Percentiles rank a stretch among this genome's conserved stretches.
These are phyloP conservation scores for Psammodynastes pulverulentus DNA, from an alignment of 2,113 vertebrate genomes.

Conservation along the genomic window DNA sequence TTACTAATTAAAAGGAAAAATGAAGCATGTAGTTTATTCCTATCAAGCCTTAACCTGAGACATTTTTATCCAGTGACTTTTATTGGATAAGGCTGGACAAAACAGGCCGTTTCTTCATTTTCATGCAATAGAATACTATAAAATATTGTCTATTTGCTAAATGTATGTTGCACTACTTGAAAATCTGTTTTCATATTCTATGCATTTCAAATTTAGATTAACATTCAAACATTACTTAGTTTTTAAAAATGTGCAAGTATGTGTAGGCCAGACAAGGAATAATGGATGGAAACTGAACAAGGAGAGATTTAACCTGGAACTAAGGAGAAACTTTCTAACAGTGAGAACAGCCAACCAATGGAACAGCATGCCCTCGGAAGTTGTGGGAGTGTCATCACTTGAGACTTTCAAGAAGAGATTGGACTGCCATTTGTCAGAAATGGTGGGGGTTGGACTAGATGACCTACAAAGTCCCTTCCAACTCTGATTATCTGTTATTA, in stretches of 20 bases:
- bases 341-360: too few relatives aligned
- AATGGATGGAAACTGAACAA: too few relatives aligned
- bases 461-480: too few relatives aligned
- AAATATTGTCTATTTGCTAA: neutral
- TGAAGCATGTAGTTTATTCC: neutral
- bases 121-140: neutral
- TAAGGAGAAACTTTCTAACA: too few relatives aligned
- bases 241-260: neutral
- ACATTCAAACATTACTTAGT: neutral
- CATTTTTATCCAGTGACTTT: slow-evolving; percentile 1
- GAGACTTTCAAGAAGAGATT: too few relatives aligned
- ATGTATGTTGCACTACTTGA: neutral
- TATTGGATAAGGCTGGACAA: neutral
- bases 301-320: too few relatives aligned
- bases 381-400: too few relatives aligned
- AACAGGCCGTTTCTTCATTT: neutral
- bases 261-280: too few relatives aligned
- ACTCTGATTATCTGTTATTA: too few relatives aligned
- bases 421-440: too few relatives aligned
- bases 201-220: neutral
- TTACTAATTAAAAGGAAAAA: slow-evolving; percentile 20
- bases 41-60: neutral
- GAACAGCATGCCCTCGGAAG: too few relatives aligned
- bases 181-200: neutral
- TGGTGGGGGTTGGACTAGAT: too few relatives aligned